Base-by-base conservation (phyloP, 1,140 invertebrate species). In the Reticulitermes speratus region DNA sequence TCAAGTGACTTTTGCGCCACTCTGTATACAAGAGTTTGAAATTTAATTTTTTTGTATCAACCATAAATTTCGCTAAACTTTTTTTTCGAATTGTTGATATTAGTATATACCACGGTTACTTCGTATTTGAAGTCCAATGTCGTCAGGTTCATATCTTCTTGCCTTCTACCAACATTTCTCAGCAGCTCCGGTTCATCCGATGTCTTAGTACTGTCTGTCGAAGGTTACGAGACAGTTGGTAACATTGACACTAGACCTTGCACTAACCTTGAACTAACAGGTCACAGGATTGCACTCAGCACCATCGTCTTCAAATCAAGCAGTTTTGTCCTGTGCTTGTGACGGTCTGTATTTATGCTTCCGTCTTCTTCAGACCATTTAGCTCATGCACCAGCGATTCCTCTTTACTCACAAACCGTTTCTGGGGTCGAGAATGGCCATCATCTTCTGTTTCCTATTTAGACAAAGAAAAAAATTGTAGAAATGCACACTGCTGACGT, bases 361-460 rank as follows among this genome's bases (percentile, higher is more conserved):
- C 38, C 69, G 82, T 87, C 84, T 90, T 91, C 90, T 94, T 94
- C 83, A 94, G 89, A 83, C 93, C 92, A 87, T 91, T 91, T 81
- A 94, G 90, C 89, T 94, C 93, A 44, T 91, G 89, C 12, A 93
- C 93, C 44, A 94, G 90, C 88, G 92, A 93, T 52, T 92, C 91
- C 86, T 93, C 93, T 84, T 90, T 91, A 7, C 93, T 90, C 38
- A 94, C 91, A 89, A 93, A 93, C 48, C 93, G 90, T 88, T 94
- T 94, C 87, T 92, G 91, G 88, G 91, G 90, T 45, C 90, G 88
- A 65, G 88, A 89, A 19, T 83, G 82, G 11, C 6, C 45, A 11
- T 32, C 82, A 14, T 83, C 82, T 83, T 75, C 65, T 6, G 65
- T 75, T 75, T 75, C 65, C 38, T 44, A 21, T 83, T 45, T n/a